Conservation (phyloP, 2,888 invertebrate genomes). For the Aphelenchoides bicaudatus region DNA sequence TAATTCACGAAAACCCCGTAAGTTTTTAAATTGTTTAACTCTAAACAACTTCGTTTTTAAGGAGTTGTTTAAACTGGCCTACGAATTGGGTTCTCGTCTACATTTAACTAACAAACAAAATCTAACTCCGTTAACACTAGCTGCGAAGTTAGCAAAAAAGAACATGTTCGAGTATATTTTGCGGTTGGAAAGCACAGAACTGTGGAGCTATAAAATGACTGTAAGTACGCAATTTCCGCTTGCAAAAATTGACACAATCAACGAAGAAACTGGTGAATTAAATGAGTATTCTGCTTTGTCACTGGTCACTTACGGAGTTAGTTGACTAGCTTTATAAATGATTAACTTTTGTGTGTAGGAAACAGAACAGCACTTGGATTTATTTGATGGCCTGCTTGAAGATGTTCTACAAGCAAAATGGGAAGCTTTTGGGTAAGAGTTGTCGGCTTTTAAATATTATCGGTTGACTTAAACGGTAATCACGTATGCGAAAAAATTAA, state of each 20-base stretch:
- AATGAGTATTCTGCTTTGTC: slow-evolving; percentile 90
- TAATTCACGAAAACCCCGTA: slow-evolving; percentile 86
- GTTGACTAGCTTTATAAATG: slow-evolving; percentile 67
- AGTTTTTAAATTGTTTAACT: too few species aligned
- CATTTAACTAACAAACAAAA: slow-evolving; percentile 79
- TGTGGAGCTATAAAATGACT: slow-evolving; percentile 88
- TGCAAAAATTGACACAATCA: slow-evolving; percentile 89
- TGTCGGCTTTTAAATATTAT: too few species aligned
- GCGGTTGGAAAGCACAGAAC: slow-evolving; percentile 89
- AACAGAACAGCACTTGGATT: slow-evolving; percentile 85
- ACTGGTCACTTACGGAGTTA: slow-evolving; percentile 88
- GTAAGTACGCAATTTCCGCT: slow-evolving; percentile 76
- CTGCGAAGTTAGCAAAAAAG: slow-evolving; percentile 84
- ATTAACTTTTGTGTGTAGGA: too few species aligned
- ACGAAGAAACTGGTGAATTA: slow-evolving; percentile 81
- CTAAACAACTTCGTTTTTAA: slow-evolving; percentile 32
- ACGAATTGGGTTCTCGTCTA: slow-evolving; percentile 83
- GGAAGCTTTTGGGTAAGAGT: slow-evolving; percentile 88
- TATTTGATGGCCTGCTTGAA: slow-evolving; percentile 87
- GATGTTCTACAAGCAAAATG: slow-evolving; percentile 92
- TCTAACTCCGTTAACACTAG: slow-evolving; percentile 84
- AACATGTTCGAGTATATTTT: slow-evolving; percentile 96
- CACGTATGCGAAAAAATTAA: too few species aligned
- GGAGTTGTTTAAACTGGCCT: slow-evolving; percentile 86
- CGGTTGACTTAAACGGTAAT: too few species aligned